These are phyloP conservation scores for human DNA, from an alignment of 2,113 vertebrate genomes.

Conservation along the genomic window GRCh38 chr4:124645001-124645500, in stretches of 20 bases:
- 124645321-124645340: neutral
- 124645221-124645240: neutral
- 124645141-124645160: neutral
- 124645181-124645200: neutral
- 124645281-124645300: neutral
- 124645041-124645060: neutral
- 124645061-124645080: neutral
- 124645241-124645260: neutral
- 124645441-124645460: too few species aligned
- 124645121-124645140: neutral
- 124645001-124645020: neutral
- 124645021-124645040: neutral
- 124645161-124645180: neutral
- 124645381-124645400: neutral
- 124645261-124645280: slow-evolving; percentile 17
- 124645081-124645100: neutral
- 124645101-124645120: neutral
- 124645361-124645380: neutral
- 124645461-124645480: neutral
- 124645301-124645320: neutral
- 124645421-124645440: neutral
- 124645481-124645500: neutral
- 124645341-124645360: neutral
- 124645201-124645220: neutral
- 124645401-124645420: neutral